Conservation (phyloP, 2,113 vertebrate species). For the Hippocampus barbouri region DNA sequence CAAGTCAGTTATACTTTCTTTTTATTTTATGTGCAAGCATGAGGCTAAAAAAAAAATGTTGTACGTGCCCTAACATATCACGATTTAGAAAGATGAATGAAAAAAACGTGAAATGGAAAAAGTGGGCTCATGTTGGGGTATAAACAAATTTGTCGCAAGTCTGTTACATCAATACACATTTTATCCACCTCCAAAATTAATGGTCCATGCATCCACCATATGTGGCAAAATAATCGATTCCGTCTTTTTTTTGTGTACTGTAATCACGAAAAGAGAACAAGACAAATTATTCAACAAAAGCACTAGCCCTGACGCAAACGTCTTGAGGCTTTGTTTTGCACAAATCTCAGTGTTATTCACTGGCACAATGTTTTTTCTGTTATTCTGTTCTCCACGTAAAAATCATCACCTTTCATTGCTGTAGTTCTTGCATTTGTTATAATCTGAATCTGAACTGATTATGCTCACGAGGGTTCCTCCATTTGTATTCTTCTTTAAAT, state of each 20-base stretch:
- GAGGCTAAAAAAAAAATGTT: not conserved
- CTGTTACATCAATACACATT: not conserved
- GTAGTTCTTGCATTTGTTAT: too few relatives aligned
- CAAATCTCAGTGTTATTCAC: too few relatives aligned
- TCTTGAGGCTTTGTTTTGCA: too few relatives aligned
- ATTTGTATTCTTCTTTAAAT: too few relatives aligned
- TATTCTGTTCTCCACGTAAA: too few relatives aligned
- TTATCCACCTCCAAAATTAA: not conserved
- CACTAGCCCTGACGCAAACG: not conserved
- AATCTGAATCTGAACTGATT: too few relatives aligned
- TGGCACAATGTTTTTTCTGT: too few relatives aligned
- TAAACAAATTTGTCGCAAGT: not conserved
- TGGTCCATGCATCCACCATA: not conserved
- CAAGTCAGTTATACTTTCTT: not conserved
- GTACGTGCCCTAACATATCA: not conserved
- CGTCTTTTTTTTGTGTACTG: not conserved
- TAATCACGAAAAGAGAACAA: not conserved
- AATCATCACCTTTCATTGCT: too few relatives aligned
- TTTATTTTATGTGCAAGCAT: not conserved
- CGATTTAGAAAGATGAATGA: not conserved
- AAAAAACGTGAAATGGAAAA: not conserved
- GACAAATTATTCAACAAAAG: not conserved
- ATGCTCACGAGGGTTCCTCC: too few relatives aligned
- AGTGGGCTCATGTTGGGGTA: not conserved
- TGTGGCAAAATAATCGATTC: not conserved